These are phyloP conservation scores for Brachypalpus laphriformis DNA, from an alignment of 2,888 invertebrate genomes.

Conservation along the genomic window DNA sequence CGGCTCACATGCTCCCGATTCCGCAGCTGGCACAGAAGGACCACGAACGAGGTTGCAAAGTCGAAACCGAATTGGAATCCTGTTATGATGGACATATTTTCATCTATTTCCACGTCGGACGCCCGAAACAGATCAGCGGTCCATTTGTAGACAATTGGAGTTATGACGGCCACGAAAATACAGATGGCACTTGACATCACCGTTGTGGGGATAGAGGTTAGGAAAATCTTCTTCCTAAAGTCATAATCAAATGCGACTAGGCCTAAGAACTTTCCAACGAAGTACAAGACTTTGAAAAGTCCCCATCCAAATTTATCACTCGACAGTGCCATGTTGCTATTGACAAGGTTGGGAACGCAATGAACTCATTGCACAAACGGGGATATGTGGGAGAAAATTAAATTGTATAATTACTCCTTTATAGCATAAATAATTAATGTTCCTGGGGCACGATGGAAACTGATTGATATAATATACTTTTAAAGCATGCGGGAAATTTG, in stretches of 20 bases:
- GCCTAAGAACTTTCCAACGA: slow-evolving; percentile 48
- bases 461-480: background rate
- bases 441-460: background rate
- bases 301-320: slow-evolving; percentile 43
- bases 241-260: slow-evolving; percentile 37
- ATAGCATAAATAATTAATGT: slow-evolving; percentile 47
- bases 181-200: slow-evolving; percentile 39
- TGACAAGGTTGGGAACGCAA: background rate
- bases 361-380: background rate
- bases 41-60: slow-evolving; percentile 69
- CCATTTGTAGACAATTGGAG: slow-evolving; percentile 43
- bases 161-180: slow-evolving; percentile 27
- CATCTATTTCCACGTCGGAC: slow-evolving; percentile 49
- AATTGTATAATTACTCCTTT: slow-evolving; percentile 46
- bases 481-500: background rate
- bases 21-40: slow-evolving; percentile 75
- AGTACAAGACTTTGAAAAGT: slow-evolving; percentile 33
- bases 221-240: slow-evolving; percentile 24
- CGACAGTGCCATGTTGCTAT: slow-evolving; percentile 12
- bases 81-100: slow-evolving; percentile 56
- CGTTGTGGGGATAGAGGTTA: slow-evolving; percentile 21
- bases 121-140: slow-evolving; percentile 43
- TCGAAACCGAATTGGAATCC: slow-evolving; percentile 43
- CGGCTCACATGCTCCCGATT: slow-evolving; percentile 17
- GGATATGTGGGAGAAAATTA: slow-evolving; percentile 6